These are phyloP conservation scores for Papilio xuthus DNA, from an alignment of 1,140 invertebrate species.

Conservation along the genomic window DNA sequence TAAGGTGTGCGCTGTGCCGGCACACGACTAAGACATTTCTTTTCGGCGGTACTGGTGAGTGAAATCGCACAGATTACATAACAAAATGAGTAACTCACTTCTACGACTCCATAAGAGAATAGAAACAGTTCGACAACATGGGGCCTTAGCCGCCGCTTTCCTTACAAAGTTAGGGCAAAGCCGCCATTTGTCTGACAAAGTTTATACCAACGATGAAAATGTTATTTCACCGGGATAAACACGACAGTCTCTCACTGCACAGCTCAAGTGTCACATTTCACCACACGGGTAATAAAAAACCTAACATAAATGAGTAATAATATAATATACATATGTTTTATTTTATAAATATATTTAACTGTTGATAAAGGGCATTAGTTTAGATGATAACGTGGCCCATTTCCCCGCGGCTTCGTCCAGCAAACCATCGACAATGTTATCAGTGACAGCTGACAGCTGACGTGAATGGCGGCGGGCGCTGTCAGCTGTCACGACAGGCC, in stretches of 20 bases:
- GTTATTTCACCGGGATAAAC: slow-evolving; percentile 20
- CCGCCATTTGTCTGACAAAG: slow-evolving; percentile 16
- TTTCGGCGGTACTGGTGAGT: not conserved
- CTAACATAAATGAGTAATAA: slow-evolving; percentile 10
- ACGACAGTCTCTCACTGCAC: not conserved
- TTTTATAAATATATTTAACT: slow-evolving; percentile 27
- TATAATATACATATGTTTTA: slow-evolving; percentile 20
- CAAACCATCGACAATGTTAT: slow-evolving; percentile 17
- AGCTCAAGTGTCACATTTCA: not conserved
- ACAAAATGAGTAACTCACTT: not conserved
- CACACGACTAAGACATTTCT: not conserved
- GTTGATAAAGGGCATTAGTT: slow-evolving; percentile 20
- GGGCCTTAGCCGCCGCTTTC: slow-evolving; percentile 34
- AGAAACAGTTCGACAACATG: not conserved
- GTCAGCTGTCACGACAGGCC: not conserved
- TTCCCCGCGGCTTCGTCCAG: not conserved
- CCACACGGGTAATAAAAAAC: slow-evolving; percentile 30
- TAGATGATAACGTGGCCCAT: not conserved
- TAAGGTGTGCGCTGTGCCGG: not conserved
- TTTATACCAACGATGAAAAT: slow-evolving; percentile 23
- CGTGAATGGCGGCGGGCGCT: not conserved
- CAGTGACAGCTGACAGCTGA: not conserved
- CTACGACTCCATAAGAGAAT: not conserved
- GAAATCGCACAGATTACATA: not conserved
- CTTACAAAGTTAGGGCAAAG: slow-evolving; percentile 19